phyloP scores from a whole-genome alignment of 1,140 invertebrate genomes.

The Holotrichia oblita region DNA sequence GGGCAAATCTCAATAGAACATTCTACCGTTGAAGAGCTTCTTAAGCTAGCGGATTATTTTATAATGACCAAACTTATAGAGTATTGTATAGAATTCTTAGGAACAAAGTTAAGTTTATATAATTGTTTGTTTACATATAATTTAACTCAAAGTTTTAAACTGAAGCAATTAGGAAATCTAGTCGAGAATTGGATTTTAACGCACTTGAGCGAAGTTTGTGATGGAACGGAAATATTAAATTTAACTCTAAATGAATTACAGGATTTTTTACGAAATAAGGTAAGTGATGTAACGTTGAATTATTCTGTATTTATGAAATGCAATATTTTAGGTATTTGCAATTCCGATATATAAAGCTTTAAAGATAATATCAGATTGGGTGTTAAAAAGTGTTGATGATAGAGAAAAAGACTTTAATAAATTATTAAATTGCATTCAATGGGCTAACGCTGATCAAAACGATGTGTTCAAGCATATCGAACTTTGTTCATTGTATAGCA shows the following conservation, averaged over 20 bases:
- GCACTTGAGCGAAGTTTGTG: slow-evolving; percentile 58
- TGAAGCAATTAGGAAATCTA: slow-evolving; percentile 59
- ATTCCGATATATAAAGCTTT: slow-evolving; percentile 55
- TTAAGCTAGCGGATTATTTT: slow-evolving; percentile 73
- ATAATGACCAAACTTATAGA: slow-evolving; percentile 70
- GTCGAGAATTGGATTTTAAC: slow-evolving; percentile 59
- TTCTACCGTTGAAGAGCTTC: slow-evolving; percentile 70
- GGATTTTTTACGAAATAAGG: slow-evolving; percentile 60
- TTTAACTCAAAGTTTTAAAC: slow-evolving; percentile 58
- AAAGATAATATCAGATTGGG: slow-evolving; percentile 66
- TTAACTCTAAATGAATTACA: slow-evolving; percentile 54
- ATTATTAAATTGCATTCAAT: slow-evolving; percentile 65
- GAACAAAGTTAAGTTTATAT: slow-evolving; percentile 68
- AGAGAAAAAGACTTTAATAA: slow-evolving; percentile 65
- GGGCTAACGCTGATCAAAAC: slow-evolving; percentile 61
- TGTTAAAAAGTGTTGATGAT: slow-evolving; percentile 61
- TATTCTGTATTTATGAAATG: slow-evolving; percentile 14
- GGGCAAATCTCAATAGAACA: slow-evolving; percentile 69
- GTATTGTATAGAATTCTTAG: slow-evolving; percentile 73
- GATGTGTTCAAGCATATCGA: slow-evolving; percentile 65
- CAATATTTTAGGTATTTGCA: slow-evolving; percentile 38
- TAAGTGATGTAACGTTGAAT: slow-evolving; percentile 44
- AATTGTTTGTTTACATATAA: slow-evolving; percentile 68
- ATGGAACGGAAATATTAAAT: slow-evolving; percentile 58
- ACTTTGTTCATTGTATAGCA: slow-evolving; percentile 63